Base-by-base conservation (phyloP, 2,113 vertebrate species). In the Myotis brandtii region DNA sequence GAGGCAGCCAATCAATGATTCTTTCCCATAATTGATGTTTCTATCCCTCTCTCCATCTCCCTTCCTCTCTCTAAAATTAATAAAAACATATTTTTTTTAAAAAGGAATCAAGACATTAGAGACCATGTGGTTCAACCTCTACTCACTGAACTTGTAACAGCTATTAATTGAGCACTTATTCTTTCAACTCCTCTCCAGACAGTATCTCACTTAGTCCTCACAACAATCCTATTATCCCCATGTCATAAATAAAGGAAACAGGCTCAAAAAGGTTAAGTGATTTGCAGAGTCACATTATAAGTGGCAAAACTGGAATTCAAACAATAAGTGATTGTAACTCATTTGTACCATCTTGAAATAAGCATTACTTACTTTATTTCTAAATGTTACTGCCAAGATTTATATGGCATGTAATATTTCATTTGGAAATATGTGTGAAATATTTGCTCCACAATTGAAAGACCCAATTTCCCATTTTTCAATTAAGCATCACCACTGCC, bases 181-280 rank as follows among this genome's bases (percentile, higher is more conserved):
- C 43, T 50, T 96, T 30, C 12, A 34, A 86, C 23, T 46, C 4
- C 30, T 76, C 86, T 85, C 27, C 23, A 79, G 37, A 25, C 50
- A 70, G 48, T 25, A 34, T 34, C 23, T 85, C 76, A 62, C 17
- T 62, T 75, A 91, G 43, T 52, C 5, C 27, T 80, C 12, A 73
- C 10, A 77, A 85, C 80, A 32, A 48, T 2, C 0, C n/a, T 8
- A n/a, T 84, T 75, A 86, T 56, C 8, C 12, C 12, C 2, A 43
- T 10, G 0, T 48, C 69, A 93, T 52, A 86, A 92, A 73, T 82
- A 66, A 88, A 83, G 37, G 23, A 90, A 97, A 90, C 66, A 96
- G 52, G 13, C 62, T 32, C 48, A 52, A 25, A 54, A 5, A 84
- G 6, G 27, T 37, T 32, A 32, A 85, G 13, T 48, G 9, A 80